phyloP scores from a whole-genome alignment of 2,113 vertebrate species.

The Corynorhinus townsendii region DNA sequence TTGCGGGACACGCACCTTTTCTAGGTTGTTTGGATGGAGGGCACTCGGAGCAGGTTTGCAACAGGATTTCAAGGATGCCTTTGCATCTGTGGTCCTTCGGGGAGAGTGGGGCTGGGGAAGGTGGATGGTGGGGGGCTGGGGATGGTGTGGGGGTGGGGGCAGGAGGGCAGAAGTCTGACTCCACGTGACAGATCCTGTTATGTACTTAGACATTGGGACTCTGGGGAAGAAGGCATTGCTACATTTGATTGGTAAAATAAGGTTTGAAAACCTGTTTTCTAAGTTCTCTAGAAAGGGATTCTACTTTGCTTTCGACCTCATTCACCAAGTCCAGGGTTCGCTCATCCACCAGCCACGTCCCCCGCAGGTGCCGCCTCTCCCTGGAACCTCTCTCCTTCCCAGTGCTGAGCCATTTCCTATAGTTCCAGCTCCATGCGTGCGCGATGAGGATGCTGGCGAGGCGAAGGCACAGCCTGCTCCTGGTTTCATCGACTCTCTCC shows the following conservation, averaged over 20 bases:
- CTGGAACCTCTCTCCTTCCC: not conserved
- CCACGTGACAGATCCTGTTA: rapidly evolving
- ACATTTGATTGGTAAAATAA: not conserved
- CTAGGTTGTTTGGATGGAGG: not conserved
- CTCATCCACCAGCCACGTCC: not conserved
- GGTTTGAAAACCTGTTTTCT: not conserved
- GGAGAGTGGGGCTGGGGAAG: not conserved
- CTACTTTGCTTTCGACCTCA: not conserved
- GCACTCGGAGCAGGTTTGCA: not conserved
- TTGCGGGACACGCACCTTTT: not conserved
- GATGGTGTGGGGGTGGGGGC: not conserved
- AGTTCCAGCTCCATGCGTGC: not conserved
- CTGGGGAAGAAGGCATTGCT: not conserved
- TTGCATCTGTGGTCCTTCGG: not conserved
- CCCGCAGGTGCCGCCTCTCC: not conserved
- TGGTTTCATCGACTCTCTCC: not conserved
- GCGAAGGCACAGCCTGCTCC: not conserved
- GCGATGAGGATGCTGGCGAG: not conserved
- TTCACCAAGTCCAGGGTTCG: not conserved
- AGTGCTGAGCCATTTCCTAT: not conserved
- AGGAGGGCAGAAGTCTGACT: not conserved
- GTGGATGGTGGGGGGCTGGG: not conserved
- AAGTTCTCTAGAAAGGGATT: not conserved
- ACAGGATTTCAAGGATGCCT: not conserved
- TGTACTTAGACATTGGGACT: not conserved